Base-by-base conservation (phyloP, 2,797 vertebrate genomes). In the Hapalemur alaotrensis region DNA sequence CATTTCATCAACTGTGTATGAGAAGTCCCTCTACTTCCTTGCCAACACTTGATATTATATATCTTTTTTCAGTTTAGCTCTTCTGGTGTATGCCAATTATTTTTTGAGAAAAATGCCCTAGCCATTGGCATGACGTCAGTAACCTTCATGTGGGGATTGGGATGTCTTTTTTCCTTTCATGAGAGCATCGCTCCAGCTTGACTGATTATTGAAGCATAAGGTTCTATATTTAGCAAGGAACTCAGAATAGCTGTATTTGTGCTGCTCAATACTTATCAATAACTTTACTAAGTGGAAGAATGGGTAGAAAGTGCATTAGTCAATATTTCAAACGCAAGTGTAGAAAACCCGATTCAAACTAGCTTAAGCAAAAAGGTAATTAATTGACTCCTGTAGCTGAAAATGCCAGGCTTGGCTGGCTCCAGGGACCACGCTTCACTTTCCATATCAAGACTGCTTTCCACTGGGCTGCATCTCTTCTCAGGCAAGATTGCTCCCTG, bases 281-380 rank as follows among this genome's bases (percentile, higher is more conserved):
- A 73, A 35, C 7, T 95, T 72, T 81, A 25, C 25, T 70, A 82
- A 95, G 20, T 93, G 61, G 85, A 91, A 79, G 17, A 41, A 41
- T 52, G 61, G 23, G 7, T 59, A 73, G 30, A 28, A 79, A 75
- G 25, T 57, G 4, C 8, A 2, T 91, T 32, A 38, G 70, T 93
- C 91, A 96, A 32, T 92, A 83, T 91, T 87, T 89, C 70, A 52
- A 73, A 65, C 79, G 38, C 70, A 86, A 82, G 32, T 65, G 7
- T 9, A 61, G 28, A 72, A 91, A 73, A 73, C 10, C 7, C 0
- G 0, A 50, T 70, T 91, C 81, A 86, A 90, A 94, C 46, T 86
- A 88, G 52, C 85, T 90, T 85, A 82, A 82, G 4, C 10, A 48
- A 79, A 57, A 80, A 63, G 0, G 15, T 50, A 54, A 50, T 83